A percentile compares a stretch with the other conserved stretches of the same genome.
Conservation (phyloP, 2,888 invertebrate species). For the Ectemnius lituratus region DNA sequence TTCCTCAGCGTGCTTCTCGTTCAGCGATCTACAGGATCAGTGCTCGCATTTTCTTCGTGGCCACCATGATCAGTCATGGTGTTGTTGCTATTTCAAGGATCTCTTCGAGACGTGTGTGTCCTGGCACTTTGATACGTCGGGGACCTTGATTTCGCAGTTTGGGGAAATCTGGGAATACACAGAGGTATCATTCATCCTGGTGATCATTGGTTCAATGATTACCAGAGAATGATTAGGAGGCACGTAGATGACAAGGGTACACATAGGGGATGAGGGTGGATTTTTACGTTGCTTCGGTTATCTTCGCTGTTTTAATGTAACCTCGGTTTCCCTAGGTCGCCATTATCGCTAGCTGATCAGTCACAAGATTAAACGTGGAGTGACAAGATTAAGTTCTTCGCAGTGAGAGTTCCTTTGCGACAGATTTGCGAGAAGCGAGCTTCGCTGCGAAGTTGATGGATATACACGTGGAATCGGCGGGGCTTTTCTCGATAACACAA, state of each 20-base stretch:
- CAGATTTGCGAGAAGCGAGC: conserved; percentile 8
- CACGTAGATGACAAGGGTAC: conserved; percentile 1
- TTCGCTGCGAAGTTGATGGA: conserved; percentile 31
- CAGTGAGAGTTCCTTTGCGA: conserved; percentile 19
- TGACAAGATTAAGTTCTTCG: conserved; percentile 27
- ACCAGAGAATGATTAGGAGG: neutral
- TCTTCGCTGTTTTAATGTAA: conserved; percentile 30
- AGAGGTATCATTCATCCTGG: neutral
- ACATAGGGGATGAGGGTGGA: conserved; percentile 25
- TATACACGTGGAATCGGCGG: conserved; percentile 10
- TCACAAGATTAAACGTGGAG: conserved; percentile 49
- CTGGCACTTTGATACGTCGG: neutral
- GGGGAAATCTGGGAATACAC: neutral
- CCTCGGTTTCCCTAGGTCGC: conserved; percentile 22
- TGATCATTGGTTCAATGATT: neutral
- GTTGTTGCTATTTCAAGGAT: neutral
- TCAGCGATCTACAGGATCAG: conserved; percentile 37
- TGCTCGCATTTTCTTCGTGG: neutral
- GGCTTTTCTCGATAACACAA: too few species aligned
- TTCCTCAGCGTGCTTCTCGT: conserved; percentile 33
- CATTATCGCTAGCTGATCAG: conserved; percentile 37
- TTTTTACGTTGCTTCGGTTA: conserved; percentile 23
- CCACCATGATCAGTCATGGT: conserved; percentile 6
- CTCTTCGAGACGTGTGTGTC: neutral
- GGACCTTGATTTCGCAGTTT: neutral